Evolutionary conservation across 2,888 invertebrate species (phyloP).

Genomic region (Conchocele bisecta): DNA sequence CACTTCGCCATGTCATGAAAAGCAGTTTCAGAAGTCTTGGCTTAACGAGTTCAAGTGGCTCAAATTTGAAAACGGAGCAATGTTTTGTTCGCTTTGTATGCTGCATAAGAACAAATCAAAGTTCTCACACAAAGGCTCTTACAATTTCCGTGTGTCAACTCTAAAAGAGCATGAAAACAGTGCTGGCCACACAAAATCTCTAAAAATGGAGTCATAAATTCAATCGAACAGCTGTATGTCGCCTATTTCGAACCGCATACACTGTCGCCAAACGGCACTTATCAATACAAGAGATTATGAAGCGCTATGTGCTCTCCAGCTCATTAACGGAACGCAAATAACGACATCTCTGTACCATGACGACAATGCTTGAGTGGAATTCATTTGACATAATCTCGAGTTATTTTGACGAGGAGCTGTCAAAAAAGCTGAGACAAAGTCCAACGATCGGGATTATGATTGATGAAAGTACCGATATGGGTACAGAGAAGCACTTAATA

Average conservation of each 20-base stretch:
- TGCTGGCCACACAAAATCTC: too few species aligned
- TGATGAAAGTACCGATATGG: slow-evolving; percentile 34
- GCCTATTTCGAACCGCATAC: slow-evolving; percentile 29
- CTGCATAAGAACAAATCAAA: too few species aligned
- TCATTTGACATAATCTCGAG: slow-evolving; percentile 18
- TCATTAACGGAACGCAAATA: slow-evolving; percentile 21
- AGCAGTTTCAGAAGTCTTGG: too few species aligned
- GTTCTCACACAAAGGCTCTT: too few species aligned
- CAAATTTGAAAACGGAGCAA: too few species aligned
- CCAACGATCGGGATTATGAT: slow-evolving; percentile 28
- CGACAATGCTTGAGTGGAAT: slow-evolving; percentile 22
- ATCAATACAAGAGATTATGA: too few species aligned
- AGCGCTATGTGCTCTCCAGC: slow-evolving; percentile 1
- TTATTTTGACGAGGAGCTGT: slow-evolving; percentile 12
- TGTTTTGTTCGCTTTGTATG: too few species aligned
- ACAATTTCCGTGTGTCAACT: too few species aligned
- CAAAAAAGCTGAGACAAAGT: slow-evolving; percentile 22
- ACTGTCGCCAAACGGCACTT: slow-evolving; percentile 21
- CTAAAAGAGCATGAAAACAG: too few species aligned
- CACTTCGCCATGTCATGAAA: too few species aligned
- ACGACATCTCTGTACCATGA: slow-evolving; percentile 22
- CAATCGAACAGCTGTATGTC: slow-evolving; percentile 26
- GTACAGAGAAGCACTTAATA: slow-evolving; percentile 35
- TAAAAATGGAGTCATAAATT: too few species aligned
- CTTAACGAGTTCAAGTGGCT: too few species aligned